Evolutionary conservation across 2,797 vertebrate genomes (phyloP).

Genomic region (Myoxocephalus aenaeus): DNA sequence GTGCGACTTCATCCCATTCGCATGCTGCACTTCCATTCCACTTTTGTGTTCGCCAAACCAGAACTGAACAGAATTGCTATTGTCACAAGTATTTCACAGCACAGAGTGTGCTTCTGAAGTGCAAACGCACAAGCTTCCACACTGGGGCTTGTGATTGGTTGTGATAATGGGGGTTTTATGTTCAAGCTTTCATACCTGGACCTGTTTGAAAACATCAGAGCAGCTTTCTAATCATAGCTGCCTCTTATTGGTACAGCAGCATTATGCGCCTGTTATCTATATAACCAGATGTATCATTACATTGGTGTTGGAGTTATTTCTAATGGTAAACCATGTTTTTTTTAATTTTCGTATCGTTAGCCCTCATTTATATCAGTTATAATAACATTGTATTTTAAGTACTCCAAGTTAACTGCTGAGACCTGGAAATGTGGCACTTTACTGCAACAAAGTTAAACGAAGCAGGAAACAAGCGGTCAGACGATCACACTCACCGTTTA

Average conservation of each 20-base stretch:
- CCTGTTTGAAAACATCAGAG: conserved; percentile 30
- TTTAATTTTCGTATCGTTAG: not conserved
- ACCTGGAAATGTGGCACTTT: not conserved
- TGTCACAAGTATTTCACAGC: conserved; percentile 56
- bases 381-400: not conserved
- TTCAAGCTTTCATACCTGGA: conserved; percentile 39
- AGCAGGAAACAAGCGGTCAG: not conserved
- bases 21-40: conserved; percentile 47
- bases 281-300: conserved; percentile 16
- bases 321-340: not conserved
- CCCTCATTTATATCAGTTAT: not conserved
- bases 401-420: not conserved
- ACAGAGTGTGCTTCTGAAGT: conserved; percentile 23
- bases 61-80: conserved; percentile 50
- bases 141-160: conserved; percentile 35
- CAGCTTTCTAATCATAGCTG: conserved; percentile 32
- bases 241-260: conserved; percentile 14
- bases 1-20: conserved; percentile 50
- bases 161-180: conserved; percentile 45
- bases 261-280: conserved; percentile 3
- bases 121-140: conserved; percentile 11
- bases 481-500: not conserved
- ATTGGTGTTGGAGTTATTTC: conserved; percentile 9
- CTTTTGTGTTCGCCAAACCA: conserved; percentile 58
- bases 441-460: not conserved